phyloP scores from a whole-genome alignment of 2,797 vertebrate species.

The Gymnodraco acuticeps region DNA sequence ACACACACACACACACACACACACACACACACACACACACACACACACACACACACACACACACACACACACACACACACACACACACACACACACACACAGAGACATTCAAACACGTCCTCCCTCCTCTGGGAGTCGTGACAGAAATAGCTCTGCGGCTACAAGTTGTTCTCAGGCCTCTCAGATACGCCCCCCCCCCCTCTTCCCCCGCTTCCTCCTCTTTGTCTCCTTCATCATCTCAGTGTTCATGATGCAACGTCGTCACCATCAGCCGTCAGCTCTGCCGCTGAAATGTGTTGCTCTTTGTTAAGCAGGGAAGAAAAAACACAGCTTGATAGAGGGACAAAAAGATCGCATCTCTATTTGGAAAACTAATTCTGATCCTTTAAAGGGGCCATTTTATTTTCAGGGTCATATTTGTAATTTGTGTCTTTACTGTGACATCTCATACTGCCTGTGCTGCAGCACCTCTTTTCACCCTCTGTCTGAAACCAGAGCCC shows the following conservation, averaged over 20 bases:
- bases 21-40: conserved; percentile 5
- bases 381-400: no score
- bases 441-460: no score
- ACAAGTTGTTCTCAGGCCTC: conserved; percentile 52
- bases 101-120: conserved; percentile 13
- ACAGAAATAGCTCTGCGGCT: conserved; percentile 54
- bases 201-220: neutral
- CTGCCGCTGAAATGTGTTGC: neutral
- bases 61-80: neutral
- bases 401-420: no score
- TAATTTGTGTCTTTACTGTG: no score
- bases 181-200: conserved; percentile 33
- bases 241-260: conserved; percentile 43
- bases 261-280: conserved; percentile 2
- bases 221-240: neutral
- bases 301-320: neutral
- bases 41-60: neutral
- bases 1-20: neutral
- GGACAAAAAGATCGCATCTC: neutral
- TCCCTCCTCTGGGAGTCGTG: conserved; percentile 38
- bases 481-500: no score
- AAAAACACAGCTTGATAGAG: neutral
- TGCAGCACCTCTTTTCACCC: no score
- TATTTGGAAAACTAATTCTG: neutral
- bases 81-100: conserved; percentile 3